Evolutionary conservation across 2,888 invertebrate species (phyloP), one percentile per base, ranked within the genome.

Genomic region (Lasioglossum malachurum): DNA sequence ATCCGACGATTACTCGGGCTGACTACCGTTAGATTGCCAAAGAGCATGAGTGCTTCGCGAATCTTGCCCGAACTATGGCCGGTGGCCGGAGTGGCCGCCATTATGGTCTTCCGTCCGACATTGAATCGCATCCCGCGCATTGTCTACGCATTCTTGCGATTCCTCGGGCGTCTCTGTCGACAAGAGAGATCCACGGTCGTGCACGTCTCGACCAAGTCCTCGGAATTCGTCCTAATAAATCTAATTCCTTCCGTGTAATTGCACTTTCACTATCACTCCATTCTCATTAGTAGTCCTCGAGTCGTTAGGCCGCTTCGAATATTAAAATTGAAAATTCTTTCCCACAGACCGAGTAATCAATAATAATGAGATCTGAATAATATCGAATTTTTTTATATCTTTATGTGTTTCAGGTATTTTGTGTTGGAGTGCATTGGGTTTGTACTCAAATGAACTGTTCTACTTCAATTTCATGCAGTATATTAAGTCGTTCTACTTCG

Each of bases 41-140:
- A 31, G 67, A 67, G 19, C 35, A 67, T 2, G 67, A 67, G 67
- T 35, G 67, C 8, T 35, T 35, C 67, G 35, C 67, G 67, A 67
- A 67, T 67, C 67, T 67, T 67, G 35, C 31, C 35, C 67, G 31
- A 67, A 35, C 69, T 69, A 69, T 69, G 38, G 69, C 35, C 31
- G 69, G 35, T 69, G 19, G 1, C 23, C 38, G 69, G 38, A 38
- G 69, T 69, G 69, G 38, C 69, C 38, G 35, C 38, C 69, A 38
- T 69, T 38, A 69, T 19, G 38, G 35, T 69, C 69, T 69, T 38
- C 69, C 31, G 69, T 23, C 23, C 69, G 35, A 69, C 38, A 69
- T 69, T 69, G 69, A 69, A 69, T 69, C 69, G 69, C 69, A 69
- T 69, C 69, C 38, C 69, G 38, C 19, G 69, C 69, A 69, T 69